phyloP scores from a whole-genome alignment of 1,140 invertebrate species.

The Drosophila ercepeae region DNA sequence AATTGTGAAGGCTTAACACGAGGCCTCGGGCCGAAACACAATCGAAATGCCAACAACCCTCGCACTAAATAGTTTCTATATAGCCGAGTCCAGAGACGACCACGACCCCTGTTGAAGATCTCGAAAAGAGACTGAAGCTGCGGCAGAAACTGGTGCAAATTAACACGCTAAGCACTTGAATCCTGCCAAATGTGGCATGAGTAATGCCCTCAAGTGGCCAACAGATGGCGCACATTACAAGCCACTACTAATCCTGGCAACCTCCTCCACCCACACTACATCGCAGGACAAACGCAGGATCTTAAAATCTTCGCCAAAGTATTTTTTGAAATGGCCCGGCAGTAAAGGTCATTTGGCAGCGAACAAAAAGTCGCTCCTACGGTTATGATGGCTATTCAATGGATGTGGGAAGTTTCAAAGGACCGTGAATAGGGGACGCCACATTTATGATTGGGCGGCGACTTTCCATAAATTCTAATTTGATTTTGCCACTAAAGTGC shows the following conservation, averaged over 20 bases:
- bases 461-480: conserved; percentile 83
- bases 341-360: conserved; percentile 18
- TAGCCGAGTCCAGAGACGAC: neutral
- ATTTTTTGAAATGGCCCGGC: conserved; percentile 21
- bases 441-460: conserved; percentile 71
- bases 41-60: conserved; percentile 32
- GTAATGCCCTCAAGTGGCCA: conserved; percentile 79
- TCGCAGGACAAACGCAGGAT: conserved; percentile 16
- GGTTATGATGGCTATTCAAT: conserved; percentile 70
- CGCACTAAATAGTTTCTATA: conserved; percentile 12
- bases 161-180: conserved; percentile 81
- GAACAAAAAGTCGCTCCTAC: conserved; percentile 12
- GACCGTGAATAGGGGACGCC: conserved; percentile 30
- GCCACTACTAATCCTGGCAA: conserved; percentile 54
- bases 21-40: conserved; percentile 22
- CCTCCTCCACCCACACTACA: neutral
- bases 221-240: conserved; percentile 75
- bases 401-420: neutral
- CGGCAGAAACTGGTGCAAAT: conserved; percentile 62
- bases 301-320: conserved; percentile 52
- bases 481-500: conserved; percentile 82
- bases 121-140: neutral
- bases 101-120: no score
- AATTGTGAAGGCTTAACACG: conserved; percentile 78
- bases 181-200: conserved; percentile 77